Base-by-base conservation (phyloP, 2,797 vertebrate species). In the Spondyliosoma cantharus region DNA sequence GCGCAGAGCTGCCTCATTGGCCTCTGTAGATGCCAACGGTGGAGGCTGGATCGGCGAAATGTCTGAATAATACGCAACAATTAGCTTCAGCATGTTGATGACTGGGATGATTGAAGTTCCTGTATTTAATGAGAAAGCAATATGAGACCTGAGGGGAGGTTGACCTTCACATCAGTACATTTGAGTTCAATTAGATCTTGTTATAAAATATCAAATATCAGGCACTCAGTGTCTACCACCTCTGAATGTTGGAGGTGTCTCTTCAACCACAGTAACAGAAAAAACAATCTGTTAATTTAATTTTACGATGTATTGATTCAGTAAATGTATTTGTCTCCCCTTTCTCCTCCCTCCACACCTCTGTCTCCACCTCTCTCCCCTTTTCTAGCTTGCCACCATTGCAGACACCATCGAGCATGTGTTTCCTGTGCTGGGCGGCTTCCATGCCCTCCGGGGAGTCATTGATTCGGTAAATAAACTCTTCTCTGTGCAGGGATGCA, bases 361-460 rank as follows among this genome's bases (percentile, higher is more conserved):
- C 43, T 25, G 5, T 80, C 32, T 73, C 19, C 24, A 6, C 43
- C 19, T 57, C 42, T 68, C 49, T 42, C 49, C 59, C 52, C 20
- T 37, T 37, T 25, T 53, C 0, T 60, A 98, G 97, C 94, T 98
- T 90, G 96, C 96, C 87, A 97, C 96, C 61, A 97, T 98, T 65
- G 97, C 97, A 73, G 96, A 97, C 93, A 97, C 95, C 90, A 96
- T 96, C 0, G 95, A 97, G 79, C 96, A 98, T 7, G 95, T 97
- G 84, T 98, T 97, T 94, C 97, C 96, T 76, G 97, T 98, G 71
- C 87, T 95, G 20, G 96, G 95, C 27, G 97, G 97, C 71, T 98
- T 98, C 93, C 95, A 96, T 24, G 95, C 95, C 73, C 95, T 98
- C 13, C 93, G 95, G 91, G 95, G 96, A 75, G 95, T 97, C 79